Evolutionary conservation across 1,140 invertebrate genomes (phyloP), one percentile per base, ranked within the genome.

Genomic region (Drosophila lowei): DNA sequence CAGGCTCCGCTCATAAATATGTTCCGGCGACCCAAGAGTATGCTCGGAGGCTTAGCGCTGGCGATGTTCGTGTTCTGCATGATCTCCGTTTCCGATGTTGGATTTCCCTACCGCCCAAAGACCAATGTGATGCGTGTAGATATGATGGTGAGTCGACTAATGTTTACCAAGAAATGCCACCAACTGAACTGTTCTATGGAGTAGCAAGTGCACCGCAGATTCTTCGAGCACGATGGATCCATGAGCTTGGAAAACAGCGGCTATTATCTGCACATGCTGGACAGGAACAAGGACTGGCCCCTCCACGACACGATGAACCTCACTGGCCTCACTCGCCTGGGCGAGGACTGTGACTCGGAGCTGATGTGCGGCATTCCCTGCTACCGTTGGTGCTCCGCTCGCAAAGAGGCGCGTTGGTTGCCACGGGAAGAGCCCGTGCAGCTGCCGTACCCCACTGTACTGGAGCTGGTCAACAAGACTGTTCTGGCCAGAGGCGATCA

Each of bases 351-450:
- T 78, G 65, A 79, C 8, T 47, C 46, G 2, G 59, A 89, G 83
- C 92, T 96, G 52, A 95, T 94, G 76, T 97, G 95, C 89, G 96
- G 96, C 1, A 89, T 95, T 78, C 95, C 95, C 21, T 95, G 95
- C 89, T 93, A 95, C 52, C 77, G 78, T 34, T 80, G 25, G 21
- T 54, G 61, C 41, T 7, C n/a, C 3, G 4, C 61, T 21, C 62
- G 75, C 6, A 15, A 61, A 8, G 41, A 74, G 21, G 77, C 61
- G 2, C 60, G 60, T 13, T 90, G 76, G 72, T 44, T 90, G 28
- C 57, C 73, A 0, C 61, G 80, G 0, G 23, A 71, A 13, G 28
- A 73, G 2, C 62, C 50, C 0, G 48, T 89, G 2, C 55, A 73
- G 21, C 38, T 84, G 13, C 84, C 80, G 1, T 61, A 48, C 18